Evolutionary conservation across 1,140 invertebrate genomes (phyloP).

Genomic region (Caenorhabditis tropicalis): DNA sequence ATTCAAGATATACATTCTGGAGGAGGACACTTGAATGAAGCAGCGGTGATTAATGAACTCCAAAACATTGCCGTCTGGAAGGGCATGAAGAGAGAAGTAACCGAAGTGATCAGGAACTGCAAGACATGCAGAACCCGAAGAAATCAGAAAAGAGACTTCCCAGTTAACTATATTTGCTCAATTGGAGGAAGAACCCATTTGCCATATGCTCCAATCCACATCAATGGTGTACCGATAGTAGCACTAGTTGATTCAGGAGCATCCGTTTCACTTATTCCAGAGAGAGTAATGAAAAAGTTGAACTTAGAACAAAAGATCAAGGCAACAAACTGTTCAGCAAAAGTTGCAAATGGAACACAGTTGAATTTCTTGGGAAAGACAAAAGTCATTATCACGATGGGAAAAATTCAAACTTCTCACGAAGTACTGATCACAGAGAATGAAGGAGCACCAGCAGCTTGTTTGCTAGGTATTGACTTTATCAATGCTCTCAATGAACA

Average conservation of each 20-base stretch:
- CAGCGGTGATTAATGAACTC: neutral
- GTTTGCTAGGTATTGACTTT: neutral
- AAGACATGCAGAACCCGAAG: neutral
- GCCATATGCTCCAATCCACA: neutral
- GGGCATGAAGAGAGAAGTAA: neutral
- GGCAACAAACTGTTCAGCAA: neutral
- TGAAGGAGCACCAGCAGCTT: neutral
- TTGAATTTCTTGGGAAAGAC: neutral
- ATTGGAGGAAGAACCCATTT: neutral
- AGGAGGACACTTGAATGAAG: neutral
- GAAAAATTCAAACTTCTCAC: neutral
- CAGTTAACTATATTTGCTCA: neutral
- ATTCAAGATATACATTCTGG: neutral
- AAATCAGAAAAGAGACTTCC: neutral
- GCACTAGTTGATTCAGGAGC: neutral
- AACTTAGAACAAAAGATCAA: neutral
- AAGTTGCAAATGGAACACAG: neutral
- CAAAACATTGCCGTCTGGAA: neutral
- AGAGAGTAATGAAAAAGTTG: neutral
- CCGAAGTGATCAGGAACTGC: neutral
- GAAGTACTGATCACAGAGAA: neutral
- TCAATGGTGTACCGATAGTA: neutral
- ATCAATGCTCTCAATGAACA: neutral
- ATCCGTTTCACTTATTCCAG: neutral
- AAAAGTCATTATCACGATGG: neutral